phyloP scores from a whole-genome alignment of 2,888 invertebrate species.

The Patella depressa region DNA sequence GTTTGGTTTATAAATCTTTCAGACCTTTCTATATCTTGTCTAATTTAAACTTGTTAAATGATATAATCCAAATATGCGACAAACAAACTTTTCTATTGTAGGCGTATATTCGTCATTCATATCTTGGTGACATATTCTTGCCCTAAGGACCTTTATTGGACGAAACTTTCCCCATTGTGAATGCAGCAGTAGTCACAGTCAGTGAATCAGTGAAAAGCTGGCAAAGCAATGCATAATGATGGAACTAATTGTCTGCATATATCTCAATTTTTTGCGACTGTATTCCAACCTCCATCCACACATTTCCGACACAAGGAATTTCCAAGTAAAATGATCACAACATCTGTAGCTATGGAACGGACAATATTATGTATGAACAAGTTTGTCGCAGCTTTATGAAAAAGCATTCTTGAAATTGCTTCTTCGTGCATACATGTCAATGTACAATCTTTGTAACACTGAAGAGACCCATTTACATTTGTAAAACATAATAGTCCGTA shows the following conservation, averaged over 20 bases:
- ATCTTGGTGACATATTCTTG: too few relatives aligned
- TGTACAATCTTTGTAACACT: not conserved
- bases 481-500: too few relatives aligned
- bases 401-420: not conserved
- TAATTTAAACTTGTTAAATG: too few relatives aligned
- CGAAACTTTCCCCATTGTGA: not conserved
- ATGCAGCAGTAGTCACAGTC: not conserved
- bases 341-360: not conserved
- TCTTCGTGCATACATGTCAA: not conserved
- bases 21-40: too few relatives aligned
- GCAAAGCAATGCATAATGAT: not conserved
- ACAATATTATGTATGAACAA: not conserved
- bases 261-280: not conserved
- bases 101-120: too few relatives aligned
- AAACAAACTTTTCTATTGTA: too few relatives aligned
- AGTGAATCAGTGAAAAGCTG: constrained; percentile 2
- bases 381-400: not conserved
- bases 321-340: too few relatives aligned
- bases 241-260: not conserved
- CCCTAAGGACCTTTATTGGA: not conserved
- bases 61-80: too few relatives aligned
- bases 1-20: too few relatives aligned
- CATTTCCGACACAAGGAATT: too few relatives aligned
- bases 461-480: too few relatives aligned
- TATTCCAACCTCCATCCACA: constrained; percentile 15